Evolutionary conservation across 1,140 invertebrate species (phyloP).

Genomic region (Myzus persicae): DNA sequence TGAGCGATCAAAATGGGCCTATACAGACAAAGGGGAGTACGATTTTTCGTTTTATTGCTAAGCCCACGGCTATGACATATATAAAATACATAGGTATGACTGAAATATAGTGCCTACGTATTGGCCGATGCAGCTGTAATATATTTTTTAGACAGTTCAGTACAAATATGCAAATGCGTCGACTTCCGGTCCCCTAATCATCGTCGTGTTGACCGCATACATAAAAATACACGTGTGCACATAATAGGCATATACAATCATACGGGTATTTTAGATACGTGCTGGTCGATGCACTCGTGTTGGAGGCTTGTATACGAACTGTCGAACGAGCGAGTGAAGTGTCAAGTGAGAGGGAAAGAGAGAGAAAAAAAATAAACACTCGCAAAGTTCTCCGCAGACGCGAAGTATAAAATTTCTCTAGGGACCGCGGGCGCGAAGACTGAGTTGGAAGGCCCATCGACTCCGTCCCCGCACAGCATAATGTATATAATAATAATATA

Average conservation of each 20-base stretch:
- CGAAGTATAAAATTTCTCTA: conserved; percentile 31
- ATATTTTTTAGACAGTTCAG: no score
- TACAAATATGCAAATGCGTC: no score
- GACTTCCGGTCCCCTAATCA: no score
- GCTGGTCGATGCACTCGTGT: not conserved
- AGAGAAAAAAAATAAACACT: not conserved
- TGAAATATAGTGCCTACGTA: no score
- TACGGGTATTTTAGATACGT: no score
- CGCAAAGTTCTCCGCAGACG: not conserved
- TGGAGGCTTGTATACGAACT: not conserved
- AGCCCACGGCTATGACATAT: no score
- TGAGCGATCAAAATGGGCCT: not conserved
- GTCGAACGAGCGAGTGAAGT: not conserved
- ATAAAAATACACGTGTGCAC: not conserved
- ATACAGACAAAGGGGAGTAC: not conserved
- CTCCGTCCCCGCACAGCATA: not conserved
- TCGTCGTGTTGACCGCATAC: no score
- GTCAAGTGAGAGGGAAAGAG: not conserved
- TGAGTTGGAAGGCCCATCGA: not conserved
- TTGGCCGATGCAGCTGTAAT: no score
- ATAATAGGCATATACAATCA: not conserved
- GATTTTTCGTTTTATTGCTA: not conserved
- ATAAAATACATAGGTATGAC: no score
- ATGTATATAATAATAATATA: not conserved
- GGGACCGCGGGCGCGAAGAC: not conserved